These are phyloP conservation scores for Oikopleura vanhoeffeni DNA, from an alignment of 23 tunicate genomes.

Conservation along the genomic window DNA sequence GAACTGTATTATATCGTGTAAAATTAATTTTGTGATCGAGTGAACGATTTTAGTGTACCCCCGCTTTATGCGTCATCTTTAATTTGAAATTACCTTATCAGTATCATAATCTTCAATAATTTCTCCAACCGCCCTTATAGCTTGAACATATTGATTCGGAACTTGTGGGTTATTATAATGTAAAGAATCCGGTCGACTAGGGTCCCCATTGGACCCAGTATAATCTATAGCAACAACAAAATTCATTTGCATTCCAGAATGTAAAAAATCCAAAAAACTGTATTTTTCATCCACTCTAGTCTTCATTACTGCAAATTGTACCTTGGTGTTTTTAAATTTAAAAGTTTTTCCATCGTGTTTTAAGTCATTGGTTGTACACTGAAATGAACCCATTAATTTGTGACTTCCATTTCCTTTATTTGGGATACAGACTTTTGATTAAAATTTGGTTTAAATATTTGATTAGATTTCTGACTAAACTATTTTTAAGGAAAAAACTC, in stretches of 20 bases:
- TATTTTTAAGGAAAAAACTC: no score
- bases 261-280: background rate
- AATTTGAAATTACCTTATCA: constrained; percentile 37
- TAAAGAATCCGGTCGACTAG: constrained; percentile 37
- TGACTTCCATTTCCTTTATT: background rate
- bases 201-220: constrained; percentile 97
- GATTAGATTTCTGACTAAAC: no score
- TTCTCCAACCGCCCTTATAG: background rate
- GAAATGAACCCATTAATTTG: background rate
- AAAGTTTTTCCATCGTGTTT: background rate
- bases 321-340: background rate
- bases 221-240: constrained; percentile 65
- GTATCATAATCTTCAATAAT: constrained; percentile 83
- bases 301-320: background rate
- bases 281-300: background rate
- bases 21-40: no score
- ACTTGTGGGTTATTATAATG: constrained; percentile 53
- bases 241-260: background rate
- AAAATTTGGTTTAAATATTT: no score
- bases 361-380: background rate
- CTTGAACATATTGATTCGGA: constrained; percentile 60
- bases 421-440: no score
- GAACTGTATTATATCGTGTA: no score
- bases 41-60: no score
- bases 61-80: no score